These are phyloP conservation scores for Aphelenchoides bicaudatus DNA, from an alignment of 2,888 invertebrate species.

Conservation along the genomic window DNA sequence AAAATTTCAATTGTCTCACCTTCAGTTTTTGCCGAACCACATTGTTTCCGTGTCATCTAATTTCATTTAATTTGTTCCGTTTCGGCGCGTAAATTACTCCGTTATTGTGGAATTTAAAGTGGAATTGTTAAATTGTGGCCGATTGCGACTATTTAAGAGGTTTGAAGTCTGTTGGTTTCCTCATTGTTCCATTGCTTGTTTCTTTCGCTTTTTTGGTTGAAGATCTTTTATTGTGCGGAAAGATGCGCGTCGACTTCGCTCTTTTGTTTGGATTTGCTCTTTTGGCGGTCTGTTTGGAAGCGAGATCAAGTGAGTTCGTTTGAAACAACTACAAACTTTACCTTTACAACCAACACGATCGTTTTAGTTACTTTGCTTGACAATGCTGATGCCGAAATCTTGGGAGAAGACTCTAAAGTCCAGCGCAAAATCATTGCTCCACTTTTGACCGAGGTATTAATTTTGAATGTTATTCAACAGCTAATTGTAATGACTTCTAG, in stretches of 20 bases:
- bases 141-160: neutral
- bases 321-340: no score
- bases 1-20: no score
- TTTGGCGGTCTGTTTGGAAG: neutral
- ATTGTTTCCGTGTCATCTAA: no score
- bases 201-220: constrained; percentile 1
- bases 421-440: neutral
- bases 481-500: no score
- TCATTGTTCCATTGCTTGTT: neutral
- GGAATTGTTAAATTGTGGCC: no score
- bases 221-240: neutral
- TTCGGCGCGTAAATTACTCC: no score
- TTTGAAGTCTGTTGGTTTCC: neutral
- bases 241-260: neutral
- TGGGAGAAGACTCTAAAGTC: constrained; percentile 9
- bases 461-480: no score
- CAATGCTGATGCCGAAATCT: constrained; percentile 13
- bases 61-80: no score
- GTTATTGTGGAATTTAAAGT: no score
- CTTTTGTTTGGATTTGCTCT: neutral
- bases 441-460: no score
- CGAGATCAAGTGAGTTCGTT: constrained; percentile 11
- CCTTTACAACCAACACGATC: no score
- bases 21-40: no score
- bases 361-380: constrained; percentile 9